Evolutionary conservation across 2,888 invertebrate species (phyloP), one percentile per base, ranked within the genome.

Genomic region (Sinopyrophorus schimmeli): DNA sequence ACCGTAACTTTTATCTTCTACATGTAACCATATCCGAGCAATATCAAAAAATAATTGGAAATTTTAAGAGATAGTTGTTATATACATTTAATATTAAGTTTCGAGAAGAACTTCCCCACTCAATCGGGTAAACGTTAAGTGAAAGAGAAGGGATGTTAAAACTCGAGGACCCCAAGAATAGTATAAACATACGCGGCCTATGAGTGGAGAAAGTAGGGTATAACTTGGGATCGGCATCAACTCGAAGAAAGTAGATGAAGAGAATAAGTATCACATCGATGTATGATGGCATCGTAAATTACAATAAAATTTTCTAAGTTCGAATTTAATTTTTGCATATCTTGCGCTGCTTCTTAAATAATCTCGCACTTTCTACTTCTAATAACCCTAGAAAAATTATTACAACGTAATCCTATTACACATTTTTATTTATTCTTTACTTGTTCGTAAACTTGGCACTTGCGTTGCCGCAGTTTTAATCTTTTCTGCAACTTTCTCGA

Each of bases 181-280:
- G 24, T 44, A 16, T 30, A 39, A 48, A 26, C 37, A 42, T 17
- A 52, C 17, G 47, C 46, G 52, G 50, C 56, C 47, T 50, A 53
- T 53, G 47, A 57, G 28, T 54, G 51, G 63, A 63, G 63, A 63
- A 63, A 63, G 63, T 63, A 63, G 63, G 63, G 61, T 63, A 61
- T 31, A 54, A 17, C 38, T 39, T 50, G 48, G 32, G 31, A 42
- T 38, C 41, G 42, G 39, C 47, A 41, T 40, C 27, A 32, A 20
- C 44, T 38, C 34, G 37, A 53, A 43, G 53, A 48, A 53, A 53
- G 48, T 47, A 48, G 48, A 43, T 34, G 47, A 44, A 41, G 32
- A 50, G 52, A 55, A 49, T 57, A 57, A 58, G 55, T 55, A 55
- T 55, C 55, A 55, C 55, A 46, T 52, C 53, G 44, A 42, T 27